phyloP scores from a whole-genome alignment of 2,113 vertebrate species.

The Cephalopterus ornatus region DNA sequence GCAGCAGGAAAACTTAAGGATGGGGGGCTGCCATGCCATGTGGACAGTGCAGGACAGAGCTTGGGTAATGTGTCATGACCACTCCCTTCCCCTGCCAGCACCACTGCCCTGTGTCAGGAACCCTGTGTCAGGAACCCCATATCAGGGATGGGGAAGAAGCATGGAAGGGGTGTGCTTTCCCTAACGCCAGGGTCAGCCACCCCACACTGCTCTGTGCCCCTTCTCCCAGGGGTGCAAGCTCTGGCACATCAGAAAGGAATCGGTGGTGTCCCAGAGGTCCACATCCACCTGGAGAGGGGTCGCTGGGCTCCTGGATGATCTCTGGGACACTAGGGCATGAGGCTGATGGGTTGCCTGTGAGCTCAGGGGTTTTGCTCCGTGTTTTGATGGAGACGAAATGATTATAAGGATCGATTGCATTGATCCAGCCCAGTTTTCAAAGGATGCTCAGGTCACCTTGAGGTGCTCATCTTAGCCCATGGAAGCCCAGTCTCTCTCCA shows the following conservation, averaged over 20 bases:
- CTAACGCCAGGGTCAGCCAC: rapidly evolving
- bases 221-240: not conserved
- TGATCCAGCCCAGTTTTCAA: not conserved
- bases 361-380: not conserved
- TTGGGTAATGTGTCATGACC: rapidly evolving
- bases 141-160: rapidly evolving
- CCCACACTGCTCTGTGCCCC: not conserved
- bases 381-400: not conserved
- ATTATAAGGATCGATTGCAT: not conserved
- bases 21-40: rapidly evolving
- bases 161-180: not conserved
- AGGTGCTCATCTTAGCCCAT: not conserved
- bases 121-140: rapidly evolving
- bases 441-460: slow-evolving; percentile 7
- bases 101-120: not conserved
- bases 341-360: not conserved
- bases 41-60: not conserved
- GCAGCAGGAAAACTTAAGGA: not conserved
- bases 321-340: not conserved
- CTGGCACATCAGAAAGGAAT: not conserved
- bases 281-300: not conserved
- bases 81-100: not conserved
- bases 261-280: not conserved
- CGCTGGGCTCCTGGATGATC: not conserved
- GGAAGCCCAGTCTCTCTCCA: not conserved